Base-by-base conservation (phyloP, 2,797 vertebrate genomes). In the Anniella stebbinsi region DNA sequence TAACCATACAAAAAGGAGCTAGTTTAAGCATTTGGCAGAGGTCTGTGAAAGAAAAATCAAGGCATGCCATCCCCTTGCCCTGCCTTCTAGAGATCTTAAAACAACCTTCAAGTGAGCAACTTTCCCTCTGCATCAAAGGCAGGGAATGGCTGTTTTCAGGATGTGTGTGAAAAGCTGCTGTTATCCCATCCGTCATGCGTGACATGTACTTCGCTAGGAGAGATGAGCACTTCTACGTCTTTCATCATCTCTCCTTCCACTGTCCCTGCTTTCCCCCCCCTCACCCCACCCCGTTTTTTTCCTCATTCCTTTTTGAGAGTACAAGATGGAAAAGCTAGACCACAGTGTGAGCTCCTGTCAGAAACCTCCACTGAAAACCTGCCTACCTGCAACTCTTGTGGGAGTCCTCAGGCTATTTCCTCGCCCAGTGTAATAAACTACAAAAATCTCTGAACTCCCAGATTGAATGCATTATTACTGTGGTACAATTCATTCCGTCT, bases 41-140 rank as follows among this genome's bases (percentile, higher is more conserved):
- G 81, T 91, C 15, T 69, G 63, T 84, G 28, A 91, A 67, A 75
- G 60, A 60, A 60, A 81, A 10, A 72, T 87, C n/a, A 86, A 57
- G 63, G 13, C 8, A 80, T 1, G 4, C 48, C 80, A 25, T 7
- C 69, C 8, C 38, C 67, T 93, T 91, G 60, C 72, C 80, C 66
- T 41, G 85, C 21, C 45, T 94, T 36, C 38, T 80, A 0, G 0
- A 90, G 33, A 82, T 92, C 87, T 87, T 93, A 91, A 93, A 33
- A 75, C 84, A 94, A 90, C 92, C 60, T 92, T 90, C 77, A 94
- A 88, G 28, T n/a, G 48, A 90, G n/a, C 75, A 87, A 77, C 54
- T 57, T 89, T 48, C 89, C 84, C 69, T 63, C 4, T 41, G 45
- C n/a, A 13, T 13, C 88, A 12, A 41, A 1, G 25, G 5, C 2